A percentile compares a stretch with the other conserved stretches of the same genome.
These are phyloP conservation scores for Nesometra sesokonis DNA, from an alignment of 35 echinoderm and acorn worm species.

Conservation along the genomic window DNA sequence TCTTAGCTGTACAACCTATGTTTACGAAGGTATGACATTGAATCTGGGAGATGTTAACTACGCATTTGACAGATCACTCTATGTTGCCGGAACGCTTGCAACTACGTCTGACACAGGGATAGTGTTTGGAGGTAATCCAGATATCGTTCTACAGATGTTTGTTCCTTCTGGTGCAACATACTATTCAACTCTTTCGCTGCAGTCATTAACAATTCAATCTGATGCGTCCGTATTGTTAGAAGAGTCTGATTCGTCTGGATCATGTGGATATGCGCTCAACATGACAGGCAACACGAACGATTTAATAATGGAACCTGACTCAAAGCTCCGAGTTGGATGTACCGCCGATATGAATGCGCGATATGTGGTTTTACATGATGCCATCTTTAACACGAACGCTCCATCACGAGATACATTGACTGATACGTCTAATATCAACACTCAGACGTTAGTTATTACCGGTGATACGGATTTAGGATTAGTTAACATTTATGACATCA, in stretches of 20 bases:
- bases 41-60: constrained; percentile 6
- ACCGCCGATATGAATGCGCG: constrained; percentile 8
- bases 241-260: not conserved
- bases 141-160: constrained; percentile 13
- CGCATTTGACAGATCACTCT: constrained; percentile 18
- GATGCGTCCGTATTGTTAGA: constrained; percentile 33
- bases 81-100: constrained; percentile 22
- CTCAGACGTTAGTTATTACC: constrained; percentile 22
- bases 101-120: constrained; percentile 3
- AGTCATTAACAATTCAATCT: constrained; percentile 19
- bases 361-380: constrained; percentile 15
- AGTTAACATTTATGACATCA: constrained; percentile 12
- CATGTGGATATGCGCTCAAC: constrained; percentile 58
- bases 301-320: constrained; percentile 36
- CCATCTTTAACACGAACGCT: constrained; percentile 33
- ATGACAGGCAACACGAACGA: not conserved
- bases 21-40: constrained; percentile 13
- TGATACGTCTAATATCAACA: constrained; percentile 9
- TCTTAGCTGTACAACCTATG: constrained; percentile 16
- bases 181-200: constrained; percentile 14
- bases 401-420: not conserved
- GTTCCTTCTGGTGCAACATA: constrained; percentile 7
- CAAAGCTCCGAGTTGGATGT: constrained; percentile 36
- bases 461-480: constrained; percentile 26
- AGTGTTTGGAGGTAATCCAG: constrained; percentile 12